Evolutionary conservation across 2,113 vertebrate species (phyloP).

Genomic region (Actenoides hombroni): DNA sequence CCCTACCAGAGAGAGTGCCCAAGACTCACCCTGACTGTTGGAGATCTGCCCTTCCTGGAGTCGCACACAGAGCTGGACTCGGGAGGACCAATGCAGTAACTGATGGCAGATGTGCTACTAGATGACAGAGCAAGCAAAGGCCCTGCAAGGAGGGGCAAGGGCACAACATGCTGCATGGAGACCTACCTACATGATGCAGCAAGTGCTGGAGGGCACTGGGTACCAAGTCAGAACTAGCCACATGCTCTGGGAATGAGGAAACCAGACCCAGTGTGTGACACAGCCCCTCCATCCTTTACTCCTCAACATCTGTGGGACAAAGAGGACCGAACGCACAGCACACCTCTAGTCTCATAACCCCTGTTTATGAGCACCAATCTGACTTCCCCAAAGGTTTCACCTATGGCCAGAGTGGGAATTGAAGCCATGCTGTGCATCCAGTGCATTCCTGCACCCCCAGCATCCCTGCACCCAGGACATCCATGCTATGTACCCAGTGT

Average conservation of each 20-base stretch:
- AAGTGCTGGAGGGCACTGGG: background rate
- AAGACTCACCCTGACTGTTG: accelerated
- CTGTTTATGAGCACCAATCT: accelerated
- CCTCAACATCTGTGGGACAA: background rate
- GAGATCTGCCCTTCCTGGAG: background rate
- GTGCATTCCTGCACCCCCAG: no score
- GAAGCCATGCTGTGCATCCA: background rate
- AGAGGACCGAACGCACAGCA: background rate
- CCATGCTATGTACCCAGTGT: background rate
- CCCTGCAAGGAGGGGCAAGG: background rate
- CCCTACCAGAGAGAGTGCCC: background rate
- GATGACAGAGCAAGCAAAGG: background rate
- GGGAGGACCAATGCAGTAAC: background rate
- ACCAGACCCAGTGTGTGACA: accelerated
- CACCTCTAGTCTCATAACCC: background rate
- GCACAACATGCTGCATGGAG: background rate
- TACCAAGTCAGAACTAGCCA: background rate
- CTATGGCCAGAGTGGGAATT: accelerated
- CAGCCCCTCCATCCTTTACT: background rate
- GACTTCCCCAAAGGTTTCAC: no score
- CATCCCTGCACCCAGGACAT: background rate
- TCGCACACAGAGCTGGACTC: accelerated
- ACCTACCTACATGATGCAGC: no score
- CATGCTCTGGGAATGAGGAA: background rate
- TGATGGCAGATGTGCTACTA: background rate